phyloP scores from a whole-genome alignment of 2,797 vertebrate genomes.

The Pristis pectinata region DNA sequence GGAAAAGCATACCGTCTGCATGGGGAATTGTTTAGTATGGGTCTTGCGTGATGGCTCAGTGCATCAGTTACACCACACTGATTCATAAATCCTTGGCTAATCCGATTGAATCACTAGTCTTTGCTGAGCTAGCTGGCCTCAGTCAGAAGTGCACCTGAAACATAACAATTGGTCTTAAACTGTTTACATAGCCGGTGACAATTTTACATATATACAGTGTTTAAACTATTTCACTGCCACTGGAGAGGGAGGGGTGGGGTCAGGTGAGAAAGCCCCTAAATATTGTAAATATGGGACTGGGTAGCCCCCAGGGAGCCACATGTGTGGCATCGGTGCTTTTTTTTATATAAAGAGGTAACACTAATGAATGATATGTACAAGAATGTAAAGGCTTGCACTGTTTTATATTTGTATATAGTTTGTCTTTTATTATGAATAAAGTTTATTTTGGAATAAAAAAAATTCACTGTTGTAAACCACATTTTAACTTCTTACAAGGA shows the following conservation, averaged over 20 bases:
- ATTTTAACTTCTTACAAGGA: not conserved
- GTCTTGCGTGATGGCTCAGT: not conserved
- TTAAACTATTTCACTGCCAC: not conserved
- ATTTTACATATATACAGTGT: not conserved
- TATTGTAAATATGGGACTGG: no score
- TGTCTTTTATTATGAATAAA: no score
- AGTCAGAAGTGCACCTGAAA: not conserved
- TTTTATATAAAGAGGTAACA: no score
- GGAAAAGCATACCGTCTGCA: not conserved
- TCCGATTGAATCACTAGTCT: not conserved
- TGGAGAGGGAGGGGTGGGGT: no score
- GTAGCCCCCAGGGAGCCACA: no score
- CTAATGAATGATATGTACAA: no score
- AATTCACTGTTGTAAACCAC: conserved; percentile 11
- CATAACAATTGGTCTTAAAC: not conserved
- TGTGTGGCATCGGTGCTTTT: no score
- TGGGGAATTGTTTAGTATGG: not conserved
- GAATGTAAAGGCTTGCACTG: no score
- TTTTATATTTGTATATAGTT: no score
- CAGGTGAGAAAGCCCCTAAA: no score
- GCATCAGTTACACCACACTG: not conserved
- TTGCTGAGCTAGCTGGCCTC: not conserved
- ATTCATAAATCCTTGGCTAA: not conserved
- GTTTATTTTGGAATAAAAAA: no score
- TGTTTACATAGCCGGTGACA: not conserved